Conservation (phyloP, 1,140 invertebrate species). For the Danaus plexippus region DNA sequence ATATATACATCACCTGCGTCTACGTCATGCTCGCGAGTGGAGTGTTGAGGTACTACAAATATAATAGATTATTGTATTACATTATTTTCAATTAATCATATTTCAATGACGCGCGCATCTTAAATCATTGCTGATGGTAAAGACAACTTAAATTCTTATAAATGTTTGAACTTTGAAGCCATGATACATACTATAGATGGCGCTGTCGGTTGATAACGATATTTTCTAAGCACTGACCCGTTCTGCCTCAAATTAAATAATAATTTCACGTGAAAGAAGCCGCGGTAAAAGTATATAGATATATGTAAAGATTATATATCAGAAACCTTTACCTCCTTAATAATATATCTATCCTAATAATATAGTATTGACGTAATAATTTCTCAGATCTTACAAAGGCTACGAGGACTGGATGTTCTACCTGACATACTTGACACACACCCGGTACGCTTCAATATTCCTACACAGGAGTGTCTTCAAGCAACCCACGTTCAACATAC, state of each 20-base stretch:
- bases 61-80: too few species aligned
- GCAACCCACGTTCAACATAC: conserved; percentile 64
- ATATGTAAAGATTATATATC: too few species aligned
- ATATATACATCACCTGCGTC: conserved; percentile 81
- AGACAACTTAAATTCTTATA: neutral
- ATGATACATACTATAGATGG: too few species aligned
- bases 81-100: neutral
- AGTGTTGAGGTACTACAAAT: conserved; percentile 78
- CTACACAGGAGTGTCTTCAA: conserved; percentile 79
- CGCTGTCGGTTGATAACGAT: too few species aligned
- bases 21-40: conserved; percentile 84
- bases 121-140: too few species aligned
- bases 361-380: conserved; percentile 6
- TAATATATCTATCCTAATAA: neutral
- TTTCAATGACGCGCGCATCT: too few species aligned
- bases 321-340: too few species aligned
- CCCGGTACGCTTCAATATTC: conserved; percentile 82
- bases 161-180: too few species aligned
- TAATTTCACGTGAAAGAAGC: too few species aligned
- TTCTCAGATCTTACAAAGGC: conserved; percentile 77
- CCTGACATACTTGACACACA: conserved; percentile 83
- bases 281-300: too few species aligned
- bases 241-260: too few species aligned
- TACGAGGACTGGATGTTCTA: conserved; percentile 86
- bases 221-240: too few species aligned